Conservation (phyloP, 2,113 vertebrate genomes). For the Muntiacus reevesi region DNA sequence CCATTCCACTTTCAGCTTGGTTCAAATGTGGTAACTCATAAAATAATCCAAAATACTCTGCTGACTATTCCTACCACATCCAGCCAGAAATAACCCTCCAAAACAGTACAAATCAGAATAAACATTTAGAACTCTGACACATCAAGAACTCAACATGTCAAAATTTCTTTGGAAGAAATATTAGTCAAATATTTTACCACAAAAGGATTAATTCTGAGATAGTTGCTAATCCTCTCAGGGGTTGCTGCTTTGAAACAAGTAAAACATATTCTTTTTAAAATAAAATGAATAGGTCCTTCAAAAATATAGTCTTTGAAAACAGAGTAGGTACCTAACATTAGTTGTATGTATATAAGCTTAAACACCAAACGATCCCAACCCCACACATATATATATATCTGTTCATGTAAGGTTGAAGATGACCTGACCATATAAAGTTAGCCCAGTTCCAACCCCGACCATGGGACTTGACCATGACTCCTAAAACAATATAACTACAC, state of each 20-base stretch:
- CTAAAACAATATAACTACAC: not conserved
- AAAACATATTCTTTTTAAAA: not conserved
- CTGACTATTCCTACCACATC: not conserved
- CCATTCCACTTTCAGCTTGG: not conserved
- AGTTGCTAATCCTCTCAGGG: not conserved
- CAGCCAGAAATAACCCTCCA: not conserved
- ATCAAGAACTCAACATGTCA: not conserved
- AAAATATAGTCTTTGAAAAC: not conserved
- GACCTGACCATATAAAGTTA: not conserved
- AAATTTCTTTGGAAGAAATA: not conserved
- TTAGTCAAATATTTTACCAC: not conserved
- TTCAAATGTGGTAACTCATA: not conserved
- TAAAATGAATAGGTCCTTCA: not conserved
- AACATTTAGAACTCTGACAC: not conserved
- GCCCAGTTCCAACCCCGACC: not conserved
- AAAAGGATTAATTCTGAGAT: not conserved
- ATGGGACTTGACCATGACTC: not conserved
- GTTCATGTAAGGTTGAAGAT: not conserved
- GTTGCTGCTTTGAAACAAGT: not conserved
- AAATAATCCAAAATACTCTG: not conserved
- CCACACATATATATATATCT: not conserved
- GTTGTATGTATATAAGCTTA: not conserved
- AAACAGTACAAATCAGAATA: not conserved
- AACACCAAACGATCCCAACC: not conserved
- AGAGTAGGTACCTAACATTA: not conserved